Conservation (phyloP, 2,888 invertebrate genomes). For the Thymelicus sylvestris region DNA sequence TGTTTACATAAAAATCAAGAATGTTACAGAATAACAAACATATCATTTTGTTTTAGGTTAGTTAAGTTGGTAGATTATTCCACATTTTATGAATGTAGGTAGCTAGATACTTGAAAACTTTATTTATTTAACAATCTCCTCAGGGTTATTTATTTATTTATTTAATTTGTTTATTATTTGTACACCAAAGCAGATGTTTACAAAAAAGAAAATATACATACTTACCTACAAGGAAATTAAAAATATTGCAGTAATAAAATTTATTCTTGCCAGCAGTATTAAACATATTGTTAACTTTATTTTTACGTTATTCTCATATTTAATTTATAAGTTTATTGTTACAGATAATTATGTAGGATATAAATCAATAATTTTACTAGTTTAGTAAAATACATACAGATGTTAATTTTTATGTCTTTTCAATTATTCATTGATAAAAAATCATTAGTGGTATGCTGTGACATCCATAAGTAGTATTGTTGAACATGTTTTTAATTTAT, state of each 20-base stretch:
- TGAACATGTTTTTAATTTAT: not conserved
- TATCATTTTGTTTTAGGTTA: constrained; percentile 61
- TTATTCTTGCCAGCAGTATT: constrained; percentile 52
- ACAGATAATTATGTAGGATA: not conserved
- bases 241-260: constrained; percentile 26
- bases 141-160: not conserved
- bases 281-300: constrained; percentile 38
- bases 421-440: constrained; percentile 9
- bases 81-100: constrained; percentile 40
- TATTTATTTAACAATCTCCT: not conserved
- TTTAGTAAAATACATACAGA: constrained; percentile 4
- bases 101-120: not conserved
- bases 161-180: not conserved
- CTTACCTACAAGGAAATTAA: not conserved
- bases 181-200: too few species aligned
- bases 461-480: constrained; percentile 6
- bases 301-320: constrained; percentile 9
- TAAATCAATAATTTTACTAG: not conserved
- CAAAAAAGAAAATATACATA: too few species aligned
- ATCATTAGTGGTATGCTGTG: constrained; percentile 19
- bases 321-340: constrained; percentile 2
- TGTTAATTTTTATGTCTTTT: constrained; percentile 11
- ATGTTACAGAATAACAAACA: constrained; percentile 75
- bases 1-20: constrained; percentile 65
- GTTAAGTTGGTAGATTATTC: not conserved